A percentile compares a stretch with the other conserved stretches of the same genome.
phyloP scores from a whole-genome alignment of 2,888 invertebrate genomes.

The Lissonota sp. region DNA sequence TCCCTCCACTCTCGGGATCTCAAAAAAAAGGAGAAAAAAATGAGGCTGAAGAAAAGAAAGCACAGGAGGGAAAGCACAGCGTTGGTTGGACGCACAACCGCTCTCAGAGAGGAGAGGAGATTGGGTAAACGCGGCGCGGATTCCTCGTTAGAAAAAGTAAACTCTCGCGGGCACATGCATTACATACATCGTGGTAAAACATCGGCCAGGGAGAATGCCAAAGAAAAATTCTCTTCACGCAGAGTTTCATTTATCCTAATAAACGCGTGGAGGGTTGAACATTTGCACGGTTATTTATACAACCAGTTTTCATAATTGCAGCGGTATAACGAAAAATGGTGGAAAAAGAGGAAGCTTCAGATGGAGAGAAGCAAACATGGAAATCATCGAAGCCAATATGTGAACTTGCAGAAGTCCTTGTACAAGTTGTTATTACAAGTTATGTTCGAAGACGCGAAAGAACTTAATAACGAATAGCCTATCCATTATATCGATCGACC shows the following conservation, averaged over 20 bases:
- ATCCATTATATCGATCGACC: slow-evolving; percentile 40
- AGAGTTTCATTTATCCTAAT: slow-evolving; percentile 33
- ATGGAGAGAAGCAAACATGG: not conserved
- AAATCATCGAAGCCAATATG: not conserved
- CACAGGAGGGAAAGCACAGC: slow-evolving; percentile 19
- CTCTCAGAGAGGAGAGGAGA: slow-evolving; percentile 46
- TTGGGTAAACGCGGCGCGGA: slow-evolving; percentile 52
- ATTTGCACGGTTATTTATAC: not conserved
- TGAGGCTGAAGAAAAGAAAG: slow-evolving; percentile 13
- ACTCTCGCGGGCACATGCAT: slow-evolving; percentile 20
- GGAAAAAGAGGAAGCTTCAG: not conserved
- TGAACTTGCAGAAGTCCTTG: no score
- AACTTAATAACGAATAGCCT: slow-evolving; percentile 10
- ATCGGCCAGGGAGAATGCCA: slow-evolving; percentile 13
- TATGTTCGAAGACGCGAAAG: not conserved
- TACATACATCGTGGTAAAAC: not conserved
- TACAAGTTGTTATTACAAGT: not conserved
- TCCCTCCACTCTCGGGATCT: slow-evolving; percentile 48
- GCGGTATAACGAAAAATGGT: no score
- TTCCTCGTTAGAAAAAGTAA: slow-evolving; percentile 58
- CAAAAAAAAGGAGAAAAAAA: slow-evolving; percentile 24
- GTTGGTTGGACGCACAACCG: slow-evolving; percentile 25
- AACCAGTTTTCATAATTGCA: slow-evolving; percentile 13
- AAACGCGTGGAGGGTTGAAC: not conserved
- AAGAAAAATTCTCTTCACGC: slow-evolving; percentile 14